Evolutionary conservation across 2,797 vertebrate genomes (phyloP).

Genomic region (Sebastes iracundus): DNA sequence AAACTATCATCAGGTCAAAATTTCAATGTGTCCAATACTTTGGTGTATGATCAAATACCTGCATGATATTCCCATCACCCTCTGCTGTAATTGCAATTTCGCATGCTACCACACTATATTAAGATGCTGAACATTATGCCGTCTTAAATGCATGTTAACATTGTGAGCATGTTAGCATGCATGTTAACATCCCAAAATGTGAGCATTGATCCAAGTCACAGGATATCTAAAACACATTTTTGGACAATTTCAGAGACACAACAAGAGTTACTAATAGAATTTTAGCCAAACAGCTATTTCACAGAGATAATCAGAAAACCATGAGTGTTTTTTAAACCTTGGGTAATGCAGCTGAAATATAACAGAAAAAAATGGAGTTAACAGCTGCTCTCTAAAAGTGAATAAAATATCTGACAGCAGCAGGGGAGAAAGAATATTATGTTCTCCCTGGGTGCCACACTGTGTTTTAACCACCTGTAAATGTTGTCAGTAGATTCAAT

Average conservation of each 20-base stretch:
- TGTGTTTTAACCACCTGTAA: constrained; percentile 12
- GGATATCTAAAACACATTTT: neutral
- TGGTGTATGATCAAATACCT: neutral
- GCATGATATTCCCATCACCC: neutral
- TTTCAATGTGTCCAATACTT: neutral
- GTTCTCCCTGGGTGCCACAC: neutral
- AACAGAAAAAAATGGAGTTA: neutral
- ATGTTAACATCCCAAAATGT: neutral
- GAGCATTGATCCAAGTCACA: neutral
- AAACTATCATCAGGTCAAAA: neutral
- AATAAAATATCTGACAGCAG: constrained; percentile 18
- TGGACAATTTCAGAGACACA: neutral
- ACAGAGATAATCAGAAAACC: neutral
- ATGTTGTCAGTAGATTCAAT: neutral
- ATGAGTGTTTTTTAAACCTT: neutral
- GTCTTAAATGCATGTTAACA: neutral
- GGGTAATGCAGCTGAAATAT: neutral
- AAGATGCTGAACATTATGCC: neutral
- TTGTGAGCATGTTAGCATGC: neutral
- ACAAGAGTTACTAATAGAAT: neutral
- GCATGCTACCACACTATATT: neutral
- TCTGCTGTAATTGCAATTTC: neutral
- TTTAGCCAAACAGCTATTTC: neutral
- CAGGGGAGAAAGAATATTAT: neutral
- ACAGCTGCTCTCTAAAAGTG: neutral